Base-by-base conservation (phyloP, 2,113 vertebrate genomes). In the Gopherus evgoodei region DNA sequence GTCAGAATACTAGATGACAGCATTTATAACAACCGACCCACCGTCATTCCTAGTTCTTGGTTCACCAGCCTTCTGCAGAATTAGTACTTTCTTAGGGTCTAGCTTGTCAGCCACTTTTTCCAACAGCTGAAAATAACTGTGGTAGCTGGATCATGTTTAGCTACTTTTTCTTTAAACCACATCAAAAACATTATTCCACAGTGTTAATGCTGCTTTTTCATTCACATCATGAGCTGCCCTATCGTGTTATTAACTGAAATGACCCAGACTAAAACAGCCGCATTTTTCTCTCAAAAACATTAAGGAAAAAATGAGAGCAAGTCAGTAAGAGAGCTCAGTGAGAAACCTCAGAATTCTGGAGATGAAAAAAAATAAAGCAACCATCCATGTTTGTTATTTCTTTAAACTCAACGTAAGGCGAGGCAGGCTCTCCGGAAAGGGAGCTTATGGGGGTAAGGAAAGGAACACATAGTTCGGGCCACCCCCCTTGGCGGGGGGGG, bases 221-320 rank as follows among this genome's bases (percentile, higher is more conserved):
- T 13, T 27, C 31, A 19, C 11, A 35, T 82, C 59, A 84, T 52
- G 69, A 1, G 83, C 19, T 84, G 29, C 35, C 86, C 53, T 83
- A 35, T 80, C 86, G 86, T 87, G n/a, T 89, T 57, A 90, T 25
- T 16, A 78, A 92, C 1, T 88, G 83, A 84, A 65, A 90, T 1
- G 8, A 89, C 52, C 42, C 52, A 85, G 83, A 62, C 53, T 44
- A 53, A 91, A 93, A 65, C 6, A 50, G 14, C 81, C 52, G 38
- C 81, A 76, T 87, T 88, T 90, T 95, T 54, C 87, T 85, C 91
- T 81, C 83, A 85, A 86, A 93, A 94, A 86, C 11, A 62, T 25
- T 21, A 75, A 29, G 5, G 62, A 88, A 92, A 83, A 79, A 81
- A 92, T 81, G 53, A 87, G 38, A 83, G 82, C 82, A 87, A 79